phyloP scores from a whole-genome alignment of 1,140 invertebrate species.

The Drosophila simulans region DNA sequence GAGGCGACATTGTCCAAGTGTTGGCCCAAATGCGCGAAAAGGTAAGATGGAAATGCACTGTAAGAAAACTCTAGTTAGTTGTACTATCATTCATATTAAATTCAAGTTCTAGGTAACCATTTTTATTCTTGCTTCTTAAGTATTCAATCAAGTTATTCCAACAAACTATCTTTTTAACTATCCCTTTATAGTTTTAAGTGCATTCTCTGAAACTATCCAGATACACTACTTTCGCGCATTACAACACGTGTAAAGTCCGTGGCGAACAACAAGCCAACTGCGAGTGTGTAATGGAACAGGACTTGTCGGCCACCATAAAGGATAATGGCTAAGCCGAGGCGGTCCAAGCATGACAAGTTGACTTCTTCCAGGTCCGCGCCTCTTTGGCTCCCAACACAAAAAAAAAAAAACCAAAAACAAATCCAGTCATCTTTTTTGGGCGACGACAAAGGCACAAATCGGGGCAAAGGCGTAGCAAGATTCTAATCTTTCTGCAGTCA shows the following conservation, averaged over 20 bases:
- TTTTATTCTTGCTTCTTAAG: too few relatives aligned
- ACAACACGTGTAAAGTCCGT: constrained; percentile 40
- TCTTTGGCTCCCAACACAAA: constrained; percentile 1
- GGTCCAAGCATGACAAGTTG: constrained; percentile 48
- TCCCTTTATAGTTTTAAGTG: not conserved
- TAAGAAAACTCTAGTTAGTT: not conserved
- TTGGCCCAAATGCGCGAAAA: constrained; percentile 85
- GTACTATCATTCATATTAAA: too few relatives aligned
- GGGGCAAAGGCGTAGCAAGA: constrained; percentile 72
- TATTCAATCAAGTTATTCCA: too few relatives aligned
- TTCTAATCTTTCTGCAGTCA: constrained; percentile 78
- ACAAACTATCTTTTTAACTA: not conserved
- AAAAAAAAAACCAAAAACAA: constrained; percentile 7
- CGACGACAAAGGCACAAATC: constrained; percentile 55
- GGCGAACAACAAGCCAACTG: constrained; percentile 12
- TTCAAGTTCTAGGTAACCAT: too few relatives aligned
- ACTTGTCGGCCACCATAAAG: constrained; percentile 10
- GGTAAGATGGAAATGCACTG: constrained; percentile 67
- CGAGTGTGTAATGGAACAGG: constrained; percentile 34
- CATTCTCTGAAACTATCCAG: not conserved
- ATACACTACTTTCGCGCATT: constrained; percentile 11
- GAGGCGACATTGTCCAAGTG: constrained; percentile 87
- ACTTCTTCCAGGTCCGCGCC: constrained; percentile 31
- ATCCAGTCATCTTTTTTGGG: constrained; percentile 43
- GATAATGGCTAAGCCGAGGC: constrained; percentile 20